These are phyloP conservation scores for Geotrupes spiniger DNA, from an alignment of 2,888 invertebrate genomes.

Conservation along the genomic window DNA sequence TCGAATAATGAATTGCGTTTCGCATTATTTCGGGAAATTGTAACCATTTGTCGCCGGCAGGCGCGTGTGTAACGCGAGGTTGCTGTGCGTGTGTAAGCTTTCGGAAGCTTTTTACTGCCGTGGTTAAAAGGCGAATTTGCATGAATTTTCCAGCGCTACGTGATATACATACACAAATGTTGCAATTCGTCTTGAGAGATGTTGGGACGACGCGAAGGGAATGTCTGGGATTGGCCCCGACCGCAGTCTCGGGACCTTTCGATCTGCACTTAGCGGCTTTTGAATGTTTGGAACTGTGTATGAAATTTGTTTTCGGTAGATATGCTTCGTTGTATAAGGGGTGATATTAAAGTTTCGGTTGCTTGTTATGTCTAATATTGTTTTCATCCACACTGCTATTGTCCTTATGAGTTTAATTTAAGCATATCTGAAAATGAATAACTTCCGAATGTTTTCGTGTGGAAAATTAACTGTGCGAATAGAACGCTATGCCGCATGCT, in stretches of 20 bases:
- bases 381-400: no score
- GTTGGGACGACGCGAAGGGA: conserved; percentile 33
- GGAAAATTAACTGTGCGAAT: no score
- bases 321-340: no score
- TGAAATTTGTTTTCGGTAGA: no score
- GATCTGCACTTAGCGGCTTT: conserved; percentile 17
- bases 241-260: conserved; percentile 23
- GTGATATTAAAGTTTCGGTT: no score
- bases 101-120: background rate
- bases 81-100: background rate
- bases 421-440: no score
- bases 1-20: background rate
- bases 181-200: conserved; percentile 36
- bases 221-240: conserved; percentile 29
- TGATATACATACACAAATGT: conserved; percentile 25
- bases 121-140: conserved; percentile 25
- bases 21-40: background rate
- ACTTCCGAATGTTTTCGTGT: no score
- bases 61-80: background rate
- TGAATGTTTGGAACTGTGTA: no score
- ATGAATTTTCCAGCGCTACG: conserved; percentile 28
- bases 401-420: no score
- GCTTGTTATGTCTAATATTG: no score
- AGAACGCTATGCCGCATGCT: no score
- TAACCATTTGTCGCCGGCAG: conserved; percentile 1